These are phyloP conservation scores for Phainopepla nitens DNA, from an alignment of 2,113 vertebrate species.

Conservation along the genomic window DNA sequence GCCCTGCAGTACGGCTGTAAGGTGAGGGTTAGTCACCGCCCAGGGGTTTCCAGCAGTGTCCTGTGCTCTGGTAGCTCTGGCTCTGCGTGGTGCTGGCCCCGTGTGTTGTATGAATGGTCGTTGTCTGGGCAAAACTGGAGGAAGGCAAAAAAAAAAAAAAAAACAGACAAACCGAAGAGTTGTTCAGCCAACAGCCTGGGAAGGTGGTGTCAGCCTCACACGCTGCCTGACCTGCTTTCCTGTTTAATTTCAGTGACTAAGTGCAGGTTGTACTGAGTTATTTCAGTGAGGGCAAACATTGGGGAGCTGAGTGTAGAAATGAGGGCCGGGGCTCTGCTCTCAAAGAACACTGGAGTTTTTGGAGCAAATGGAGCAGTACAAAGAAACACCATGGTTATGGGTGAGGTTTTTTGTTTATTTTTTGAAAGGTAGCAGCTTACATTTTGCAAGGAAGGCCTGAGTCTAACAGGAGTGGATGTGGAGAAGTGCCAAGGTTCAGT, in stretches of 20 bases:
- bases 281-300: background rate
- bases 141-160: background rate
- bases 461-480: background rate
- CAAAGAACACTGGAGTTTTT: background rate
- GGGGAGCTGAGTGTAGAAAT: background rate
- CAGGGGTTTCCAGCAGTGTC: too few species aligned
- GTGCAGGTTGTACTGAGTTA: background rate
- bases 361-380: background rate
- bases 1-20: slow-evolving; percentile 94
- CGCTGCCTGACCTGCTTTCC: background rate
- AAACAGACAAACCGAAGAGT: background rate
- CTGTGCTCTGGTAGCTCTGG: background rate
- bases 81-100: too few species aligned
- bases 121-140: background rate
- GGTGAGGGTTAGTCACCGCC: slow-evolving; percentile 59
- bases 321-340: background rate
- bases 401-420: background rate
- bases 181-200: background rate
- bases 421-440: background rate
- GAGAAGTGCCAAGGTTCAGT: background rate
- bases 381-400: background rate
- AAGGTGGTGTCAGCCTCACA: background rate
- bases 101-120: background rate
- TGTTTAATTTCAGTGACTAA: background rate
- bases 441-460: background rate